Evolutionary conservation across 2,888 invertebrate species (phyloP).

Genomic region (Lucinisca nassula): DNA sequence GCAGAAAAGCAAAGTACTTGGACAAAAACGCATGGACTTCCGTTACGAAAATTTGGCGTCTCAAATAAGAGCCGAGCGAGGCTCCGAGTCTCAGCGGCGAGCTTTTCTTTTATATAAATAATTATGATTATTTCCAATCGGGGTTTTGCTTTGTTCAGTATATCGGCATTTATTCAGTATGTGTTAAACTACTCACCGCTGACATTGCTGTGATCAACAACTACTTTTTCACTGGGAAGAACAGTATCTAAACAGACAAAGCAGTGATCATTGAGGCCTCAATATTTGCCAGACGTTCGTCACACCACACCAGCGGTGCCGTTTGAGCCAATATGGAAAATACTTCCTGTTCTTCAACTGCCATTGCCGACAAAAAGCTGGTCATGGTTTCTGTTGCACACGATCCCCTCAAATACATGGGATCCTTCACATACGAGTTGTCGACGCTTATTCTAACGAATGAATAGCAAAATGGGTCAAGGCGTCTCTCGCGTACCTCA

Average conservation of each 20-base stretch:
- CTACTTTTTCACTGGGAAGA: not conserved
- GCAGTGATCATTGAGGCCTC: constrained; percentile 8
- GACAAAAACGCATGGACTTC: too few species aligned
- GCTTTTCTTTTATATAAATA: too few species aligned
- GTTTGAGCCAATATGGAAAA: not conserved
- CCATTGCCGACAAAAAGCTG: constrained; percentile 1
- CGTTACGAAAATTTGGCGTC: too few species aligned
- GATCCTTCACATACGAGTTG: not conserved
- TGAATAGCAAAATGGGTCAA: not conserved
- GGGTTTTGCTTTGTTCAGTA: too few species aligned
- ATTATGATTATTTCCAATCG: too few species aligned
- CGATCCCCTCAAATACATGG: not conserved
- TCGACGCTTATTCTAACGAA: constrained; percentile 2
- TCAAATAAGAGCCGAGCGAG: too few species aligned
- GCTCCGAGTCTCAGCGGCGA: too few species aligned
- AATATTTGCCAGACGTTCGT: constrained; percentile 13
- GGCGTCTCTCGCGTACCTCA: not conserved
- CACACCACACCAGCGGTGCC: not conserved
- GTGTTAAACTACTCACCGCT: too few species aligned
- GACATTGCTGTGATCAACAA: constrained; percentile 8
- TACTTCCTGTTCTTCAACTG: not conserved
- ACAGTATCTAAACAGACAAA: not conserved
- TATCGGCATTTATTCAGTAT: too few species aligned
- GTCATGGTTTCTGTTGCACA: not conserved
- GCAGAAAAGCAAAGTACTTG: too few species aligned